Base-by-base conservation (phyloP, 2,797 vertebrate genomes). In the Leptodactylus fallax region DNA sequence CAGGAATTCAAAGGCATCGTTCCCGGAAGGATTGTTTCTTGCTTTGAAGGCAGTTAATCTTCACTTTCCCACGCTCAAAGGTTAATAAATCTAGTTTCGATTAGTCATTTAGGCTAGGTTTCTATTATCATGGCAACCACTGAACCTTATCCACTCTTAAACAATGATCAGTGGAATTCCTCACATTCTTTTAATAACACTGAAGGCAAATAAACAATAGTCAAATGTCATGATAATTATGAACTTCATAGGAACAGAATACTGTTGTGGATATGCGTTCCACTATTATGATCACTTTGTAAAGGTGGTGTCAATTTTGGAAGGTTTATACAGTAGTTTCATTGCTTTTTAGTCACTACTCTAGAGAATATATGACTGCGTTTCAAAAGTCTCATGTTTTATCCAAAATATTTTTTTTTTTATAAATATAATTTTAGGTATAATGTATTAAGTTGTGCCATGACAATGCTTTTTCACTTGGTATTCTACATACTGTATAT, bases 21-120 rank as follows among this genome's bases (percentile, higher is more conserved):
- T 81, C 87, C 79, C 13, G 79, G 58, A 89, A 89, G 83, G 83
- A 81, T 85, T 85, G 49, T 79, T 86, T 67, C 47, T 78, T 83
- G 53, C 79, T 77, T 83, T 82, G 79, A 89, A 89, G 74, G 84
- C 61, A 82, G 60, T 89, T 89, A 86, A 89, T 89, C 84, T 89
- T 89, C 88, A 86, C 88, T 86, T 89, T 89, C 88, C 88, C 88
- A 89, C 79, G 88, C 88, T 89, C 83, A 55, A 74, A 89, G 83
- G 83, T 88, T 85, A 85, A 88, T 85, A 88, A 88, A 85, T 85
- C 79, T 85, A 81, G 88, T 89, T 89, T 89, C 79, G 88, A 89
- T 89, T 89, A 89, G 84, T 89, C 84, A 89, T 89, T 89, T 82
- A 83, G 78, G 69, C 69, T 89, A 89, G 84, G 88, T 89, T 86